phyloP scores from a whole-genome alignment of 2,113 vertebrate genomes.

The Maccullochella peelii region DNA sequence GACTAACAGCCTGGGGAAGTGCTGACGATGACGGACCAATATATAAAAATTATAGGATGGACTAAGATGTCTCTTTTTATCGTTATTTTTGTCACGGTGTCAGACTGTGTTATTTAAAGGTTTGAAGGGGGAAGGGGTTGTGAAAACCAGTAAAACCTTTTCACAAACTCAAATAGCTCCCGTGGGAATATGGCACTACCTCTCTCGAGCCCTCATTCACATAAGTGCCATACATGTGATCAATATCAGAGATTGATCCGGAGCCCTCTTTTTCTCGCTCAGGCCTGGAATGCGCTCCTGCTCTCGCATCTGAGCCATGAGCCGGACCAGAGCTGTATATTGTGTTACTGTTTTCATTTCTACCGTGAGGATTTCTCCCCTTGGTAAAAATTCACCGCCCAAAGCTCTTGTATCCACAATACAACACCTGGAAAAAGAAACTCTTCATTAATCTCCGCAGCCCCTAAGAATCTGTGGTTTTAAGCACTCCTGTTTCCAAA shows the following conservation, averaged over 20 bases:
- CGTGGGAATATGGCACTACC: neutral
- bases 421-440: constrained; percentile 88
- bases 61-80: constrained; percentile 31
- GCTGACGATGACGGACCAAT: constrained; percentile 25
- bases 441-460: constrained; percentile 82
- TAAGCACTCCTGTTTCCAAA: constrained; percentile 74
- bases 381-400: constrained; percentile 78
- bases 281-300: constrained; percentile 61
- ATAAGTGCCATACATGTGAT: constrained; percentile 46
- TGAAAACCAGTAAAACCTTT: constrained; percentile 11
- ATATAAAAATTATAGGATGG: constrained; percentile 10
- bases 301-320: constrained; percentile 67
- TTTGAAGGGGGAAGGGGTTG: constrained; percentile 7
- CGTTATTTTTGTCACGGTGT: constrained; percentile 36
- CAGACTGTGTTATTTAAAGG: constrained; percentile 21
- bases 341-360: constrained; percentile 86
- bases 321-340: constrained; percentile 79
- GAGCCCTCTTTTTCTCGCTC: constrained; percentile 16
- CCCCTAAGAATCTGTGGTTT: constrained; percentile 78
- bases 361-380: constrained; percentile 82
- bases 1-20: constrained; percentile 15
- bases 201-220: constrained; percentile 1
- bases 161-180: neutral
- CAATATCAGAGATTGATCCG: constrained; percentile 49
- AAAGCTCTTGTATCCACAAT: constrained; percentile 88